Evolutionary conservation across 2,113 vertebrate genomes (phyloP).

Genomic region (Lonchura striata): DNA sequence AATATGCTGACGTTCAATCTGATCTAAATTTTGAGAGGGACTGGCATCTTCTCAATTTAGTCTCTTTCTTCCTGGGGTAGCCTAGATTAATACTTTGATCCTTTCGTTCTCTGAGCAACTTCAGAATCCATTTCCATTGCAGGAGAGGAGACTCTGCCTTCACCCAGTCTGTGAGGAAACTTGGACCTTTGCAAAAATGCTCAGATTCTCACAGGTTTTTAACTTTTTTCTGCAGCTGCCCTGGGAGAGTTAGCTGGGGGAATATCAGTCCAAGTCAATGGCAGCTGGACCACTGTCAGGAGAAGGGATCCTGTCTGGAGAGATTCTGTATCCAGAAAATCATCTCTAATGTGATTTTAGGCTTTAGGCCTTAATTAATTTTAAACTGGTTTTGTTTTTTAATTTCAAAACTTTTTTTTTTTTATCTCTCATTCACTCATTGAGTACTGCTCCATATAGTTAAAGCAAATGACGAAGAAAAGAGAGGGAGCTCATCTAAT

Average conservation of each 20-base stretch:
- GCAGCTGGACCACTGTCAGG: rapidly evolving
- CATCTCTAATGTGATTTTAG: not conserved
- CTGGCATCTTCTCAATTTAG: not conserved
- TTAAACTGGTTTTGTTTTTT: not conserved
- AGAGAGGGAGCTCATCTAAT: not conserved
- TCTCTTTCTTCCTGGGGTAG: not conserved
- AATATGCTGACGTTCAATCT: not conserved
- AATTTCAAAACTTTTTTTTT: not conserved
- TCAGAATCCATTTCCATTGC: not conserved
- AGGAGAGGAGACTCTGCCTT: not conserved
- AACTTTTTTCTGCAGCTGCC: not conserved
- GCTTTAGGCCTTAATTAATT: not conserved
- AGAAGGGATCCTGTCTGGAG: not conserved
- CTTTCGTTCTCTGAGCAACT: not conserved
- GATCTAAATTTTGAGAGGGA: not conserved
- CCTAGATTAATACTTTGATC: not conserved
- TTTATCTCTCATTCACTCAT: not conserved
- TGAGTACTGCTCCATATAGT: not conserved
- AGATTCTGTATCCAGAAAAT: not conserved
- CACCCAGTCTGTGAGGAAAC: not conserved
- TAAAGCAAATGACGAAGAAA: not conserved
- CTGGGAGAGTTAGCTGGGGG: not conserved
- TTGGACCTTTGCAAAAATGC: not conserved
- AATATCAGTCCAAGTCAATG: not conserved
- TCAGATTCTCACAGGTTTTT: not conserved